Conservation (phyloP, 2,888 invertebrate species). For the Coelopa pilipes region DNA sequence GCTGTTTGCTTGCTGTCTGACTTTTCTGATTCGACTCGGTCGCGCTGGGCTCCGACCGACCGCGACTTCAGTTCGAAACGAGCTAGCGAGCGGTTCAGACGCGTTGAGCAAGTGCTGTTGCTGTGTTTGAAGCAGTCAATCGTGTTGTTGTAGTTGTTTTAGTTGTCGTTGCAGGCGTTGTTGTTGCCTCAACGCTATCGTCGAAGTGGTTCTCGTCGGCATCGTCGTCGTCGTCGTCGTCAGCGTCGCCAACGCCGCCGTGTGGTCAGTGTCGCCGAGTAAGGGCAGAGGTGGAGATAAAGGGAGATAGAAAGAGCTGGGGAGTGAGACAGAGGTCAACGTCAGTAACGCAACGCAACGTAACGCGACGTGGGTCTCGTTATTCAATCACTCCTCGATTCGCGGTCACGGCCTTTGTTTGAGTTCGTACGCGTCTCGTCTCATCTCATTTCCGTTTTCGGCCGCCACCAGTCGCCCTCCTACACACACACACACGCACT, state of each 20-base stretch:
- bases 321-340: too few relatives aligned
- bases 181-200: background rate
- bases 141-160: background rate
- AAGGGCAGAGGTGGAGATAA: background rate
- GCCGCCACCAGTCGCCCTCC: background rate
- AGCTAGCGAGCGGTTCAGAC: slow-evolving; percentile 17
- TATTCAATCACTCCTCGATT: background rate
- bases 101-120: background rate
- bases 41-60: background rate
- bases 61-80: slow-evolving; percentile 25
- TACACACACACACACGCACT: too few relatives aligned
- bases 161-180: background rate
- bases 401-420: background rate
- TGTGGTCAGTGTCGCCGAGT: background rate
- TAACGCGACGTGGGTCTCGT: background rate
- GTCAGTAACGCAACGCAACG: too few relatives aligned
- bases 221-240: too few relatives aligned
- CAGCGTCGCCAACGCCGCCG: too few relatives aligned
- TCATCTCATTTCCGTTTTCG: background rate
- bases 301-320: background rate
- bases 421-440: background rate
- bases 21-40: background rate
- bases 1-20: background rate
- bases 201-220: background rate
- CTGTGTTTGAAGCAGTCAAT: too few relatives aligned